These are phyloP conservation scores for Diplosoma virens DNA, from an alignment of 23 tunicate genomes.

Conservation along the genomic window DNA sequence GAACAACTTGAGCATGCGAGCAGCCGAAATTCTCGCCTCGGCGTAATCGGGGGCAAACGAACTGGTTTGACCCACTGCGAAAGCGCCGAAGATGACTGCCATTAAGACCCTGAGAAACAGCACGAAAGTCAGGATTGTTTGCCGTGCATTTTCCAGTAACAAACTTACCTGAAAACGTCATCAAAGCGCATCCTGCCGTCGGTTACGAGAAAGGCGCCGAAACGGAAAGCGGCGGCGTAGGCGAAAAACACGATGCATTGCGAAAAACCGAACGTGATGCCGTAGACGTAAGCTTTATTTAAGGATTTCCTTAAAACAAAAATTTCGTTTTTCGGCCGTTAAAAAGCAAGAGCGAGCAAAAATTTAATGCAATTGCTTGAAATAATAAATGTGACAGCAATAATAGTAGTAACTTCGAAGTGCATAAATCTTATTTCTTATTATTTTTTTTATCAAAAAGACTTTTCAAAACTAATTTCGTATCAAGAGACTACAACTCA, in stretches of 20 bases:
- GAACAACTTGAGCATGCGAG: constrained; percentile 72
- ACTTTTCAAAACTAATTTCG: too few species aligned
- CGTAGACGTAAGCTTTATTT: constrained; percentile 75
- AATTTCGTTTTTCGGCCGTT: too few species aligned
- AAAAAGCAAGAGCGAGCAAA: too few species aligned
- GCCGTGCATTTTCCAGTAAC: neutral
- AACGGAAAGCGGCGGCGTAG: constrained; percentile 92
- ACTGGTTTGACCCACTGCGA: constrained; percentile 90
- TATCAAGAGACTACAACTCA: too few species aligned
- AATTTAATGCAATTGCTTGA: too few species aligned
- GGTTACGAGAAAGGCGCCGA: constrained; percentile 88
- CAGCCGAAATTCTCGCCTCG: constrained; percentile 76
- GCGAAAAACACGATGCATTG: constrained; percentile 96
- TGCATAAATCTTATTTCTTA: too few species aligned
- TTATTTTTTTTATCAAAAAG: too few species aligned
- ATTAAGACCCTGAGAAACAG: constrained; percentile 49
- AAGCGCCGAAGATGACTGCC: constrained; percentile 97
- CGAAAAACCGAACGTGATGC: constrained; percentile 88
- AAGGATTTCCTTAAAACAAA: constrained; percentile 56
- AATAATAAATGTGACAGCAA: too few species aligned
- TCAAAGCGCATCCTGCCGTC: constrained; percentile 60
- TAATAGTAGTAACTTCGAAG: too few species aligned
- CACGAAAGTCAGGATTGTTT: neutral
- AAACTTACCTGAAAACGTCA: constrained; percentile 88
- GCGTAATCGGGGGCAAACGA: constrained; percentile 94